Evolutionary conservation across 2,888 invertebrate species (phyloP).

Genomic region (Chaitophorus viminalis): DNA sequence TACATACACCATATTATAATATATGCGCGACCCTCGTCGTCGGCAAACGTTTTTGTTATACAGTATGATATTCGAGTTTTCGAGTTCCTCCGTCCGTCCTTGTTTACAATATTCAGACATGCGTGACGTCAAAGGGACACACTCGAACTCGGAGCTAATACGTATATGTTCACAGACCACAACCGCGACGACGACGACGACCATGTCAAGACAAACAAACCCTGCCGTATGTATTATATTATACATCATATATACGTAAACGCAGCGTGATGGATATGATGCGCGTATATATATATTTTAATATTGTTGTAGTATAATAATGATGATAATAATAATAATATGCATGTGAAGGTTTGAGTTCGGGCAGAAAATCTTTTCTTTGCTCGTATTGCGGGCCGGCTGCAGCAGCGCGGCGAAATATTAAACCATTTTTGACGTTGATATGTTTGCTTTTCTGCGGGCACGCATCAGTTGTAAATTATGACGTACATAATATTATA

Average conservation of each 20-base stretch:
- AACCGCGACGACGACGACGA: not conserved
- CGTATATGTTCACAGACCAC: constrained; percentile 4
- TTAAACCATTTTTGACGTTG: not conserved
- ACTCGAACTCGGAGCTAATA: not conserved
- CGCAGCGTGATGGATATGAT: not conserved
- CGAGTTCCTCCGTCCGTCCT: not conserved
- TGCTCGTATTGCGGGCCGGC: not conserved
- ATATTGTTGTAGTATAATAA: too few species aligned
- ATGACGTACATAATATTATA: too few species aligned
- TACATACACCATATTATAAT: too few species aligned
- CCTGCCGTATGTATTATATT: too few species aligned
- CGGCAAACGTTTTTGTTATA: not conserved
- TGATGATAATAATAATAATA: too few species aligned
- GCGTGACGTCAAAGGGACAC: constrained; percentile 50
- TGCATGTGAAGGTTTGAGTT: too few species aligned
- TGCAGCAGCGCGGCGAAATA: not conserved
- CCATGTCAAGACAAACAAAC: constrained; percentile 25
- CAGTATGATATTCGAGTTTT: not conserved
- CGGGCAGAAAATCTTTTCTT: not conserved
- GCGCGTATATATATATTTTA: not conserved
- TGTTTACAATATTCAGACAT: constrained; percentile 14
- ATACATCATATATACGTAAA: too few species aligned
- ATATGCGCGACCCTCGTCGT: too few species aligned
- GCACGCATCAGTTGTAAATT: not conserved
- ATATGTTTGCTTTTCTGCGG: not conserved